Conservation (phyloP, 2,888 invertebrate species). For the Latrodectus elegans region DNA sequence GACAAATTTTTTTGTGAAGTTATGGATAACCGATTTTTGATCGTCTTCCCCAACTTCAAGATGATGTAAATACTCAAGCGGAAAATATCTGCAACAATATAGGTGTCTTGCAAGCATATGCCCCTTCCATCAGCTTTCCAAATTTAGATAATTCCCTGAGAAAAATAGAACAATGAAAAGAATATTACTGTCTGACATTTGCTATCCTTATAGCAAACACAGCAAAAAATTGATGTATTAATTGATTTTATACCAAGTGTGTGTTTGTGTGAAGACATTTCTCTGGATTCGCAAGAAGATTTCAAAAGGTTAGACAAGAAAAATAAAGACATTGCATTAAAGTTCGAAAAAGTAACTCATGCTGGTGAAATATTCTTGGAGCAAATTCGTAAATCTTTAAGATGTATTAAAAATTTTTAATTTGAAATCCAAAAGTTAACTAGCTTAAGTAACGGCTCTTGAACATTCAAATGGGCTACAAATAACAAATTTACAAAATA, state of each 20-base stretch:
- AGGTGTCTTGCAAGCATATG: conserved; percentile 95
- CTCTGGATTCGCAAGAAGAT: conserved; percentile 86
- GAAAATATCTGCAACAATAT: conserved; percentile 99
- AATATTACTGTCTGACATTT: conserved; percentile 92
- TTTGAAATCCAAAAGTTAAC: conserved; percentile 75
- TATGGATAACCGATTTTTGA: conserved; percentile 84
- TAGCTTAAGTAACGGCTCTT: conserved; percentile 24
- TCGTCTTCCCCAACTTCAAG: conserved; percentile 93
- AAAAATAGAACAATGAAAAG: conserved; percentile 82
- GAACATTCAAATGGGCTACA: neutral
- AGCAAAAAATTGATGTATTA: conserved; percentile 96
- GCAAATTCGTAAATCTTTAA: conserved; percentile 91
- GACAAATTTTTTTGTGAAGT: too few relatives aligned
- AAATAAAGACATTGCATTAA: conserved; percentile 92
- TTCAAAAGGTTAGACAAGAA: conserved; percentile 83
- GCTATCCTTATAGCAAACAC: conserved; percentile 95
- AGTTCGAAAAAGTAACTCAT: conserved; percentile 88
- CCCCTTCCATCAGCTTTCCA: conserved; percentile 93
- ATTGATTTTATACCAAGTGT: conserved; percentile 96
- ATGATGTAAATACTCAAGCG: conserved; percentile 96
- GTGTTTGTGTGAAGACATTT: conserved; percentile 95
- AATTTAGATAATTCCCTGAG: conserved; percentile 81
- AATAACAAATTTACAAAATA: conserved; percentile 71
- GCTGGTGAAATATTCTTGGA: conserved; percentile 90
- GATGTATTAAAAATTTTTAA: conserved; percentile 94